A percentile compares a stretch with the other conserved stretches of the same genome.
Conservation (phyloP, 2,797 vertebrate genomes). For the Oceanodroma leucorhoa region DNA sequence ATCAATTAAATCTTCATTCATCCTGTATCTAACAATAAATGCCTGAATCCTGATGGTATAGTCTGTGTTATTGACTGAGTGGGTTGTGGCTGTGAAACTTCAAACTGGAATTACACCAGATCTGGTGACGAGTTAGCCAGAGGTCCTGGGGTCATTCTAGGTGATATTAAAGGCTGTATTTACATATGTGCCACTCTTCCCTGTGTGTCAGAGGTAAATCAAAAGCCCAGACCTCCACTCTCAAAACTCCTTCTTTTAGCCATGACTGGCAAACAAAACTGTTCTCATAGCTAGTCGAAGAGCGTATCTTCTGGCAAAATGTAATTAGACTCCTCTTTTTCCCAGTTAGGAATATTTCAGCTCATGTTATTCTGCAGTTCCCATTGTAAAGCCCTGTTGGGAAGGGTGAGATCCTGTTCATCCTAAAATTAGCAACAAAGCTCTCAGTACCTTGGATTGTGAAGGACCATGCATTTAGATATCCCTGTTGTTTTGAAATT, state of each 20-base stretch:
- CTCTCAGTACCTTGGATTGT: background rate
- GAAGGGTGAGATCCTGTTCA: background rate
- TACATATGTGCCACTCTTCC: accelerated
- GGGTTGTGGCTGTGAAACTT: background rate
- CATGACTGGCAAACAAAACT: background rate
- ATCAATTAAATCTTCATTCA: background rate
- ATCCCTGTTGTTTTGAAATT: background rate
- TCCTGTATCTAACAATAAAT: background rate
- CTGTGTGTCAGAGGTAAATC: background rate
- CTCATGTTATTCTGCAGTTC: background rate
- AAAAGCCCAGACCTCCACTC: background rate
- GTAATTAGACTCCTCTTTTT: background rate
- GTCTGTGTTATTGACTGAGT: accelerated
- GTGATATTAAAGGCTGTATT: background rate
- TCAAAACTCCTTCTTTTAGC: background rate
- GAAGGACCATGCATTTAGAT: background rate
- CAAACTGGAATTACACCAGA: background rate
- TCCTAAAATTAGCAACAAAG: background rate
- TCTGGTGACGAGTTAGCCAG: background rate
- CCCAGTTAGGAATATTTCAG: background rate
- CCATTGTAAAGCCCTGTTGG: background rate
- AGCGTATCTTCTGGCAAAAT: background rate
- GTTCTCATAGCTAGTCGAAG: background rate
- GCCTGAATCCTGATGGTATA: background rate
- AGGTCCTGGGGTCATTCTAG: background rate